Evolutionary conservation across 2,888 invertebrate genomes (phyloP).

Genomic region (Synanthedon vespiformis): DNA sequence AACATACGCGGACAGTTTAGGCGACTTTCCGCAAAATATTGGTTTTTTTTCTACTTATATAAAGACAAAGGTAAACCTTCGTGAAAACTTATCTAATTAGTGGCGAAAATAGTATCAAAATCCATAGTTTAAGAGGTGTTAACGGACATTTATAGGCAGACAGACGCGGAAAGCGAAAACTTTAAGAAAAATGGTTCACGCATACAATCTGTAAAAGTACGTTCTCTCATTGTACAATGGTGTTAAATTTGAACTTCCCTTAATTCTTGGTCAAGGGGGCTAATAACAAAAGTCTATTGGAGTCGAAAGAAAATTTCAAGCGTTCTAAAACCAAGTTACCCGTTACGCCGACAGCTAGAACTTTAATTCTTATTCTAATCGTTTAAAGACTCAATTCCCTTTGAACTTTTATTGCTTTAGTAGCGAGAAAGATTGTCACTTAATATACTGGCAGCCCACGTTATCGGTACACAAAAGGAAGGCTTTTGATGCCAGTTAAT

Average conservation of each 20-base stretch:
- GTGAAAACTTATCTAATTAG: no score
- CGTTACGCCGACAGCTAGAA: constrained; percentile 4
- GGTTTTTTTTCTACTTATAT: no score
- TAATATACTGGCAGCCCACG: constrained; percentile 9
- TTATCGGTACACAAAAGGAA: constrained; percentile 9
- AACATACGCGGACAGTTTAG: no score
- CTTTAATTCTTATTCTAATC: constrained; percentile 9
- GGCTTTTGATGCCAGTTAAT: constrained; percentile 31
- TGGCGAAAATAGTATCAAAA: no score
- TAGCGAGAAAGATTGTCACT: constrained; percentile 8
- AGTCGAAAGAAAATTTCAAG: constrained; percentile 2
- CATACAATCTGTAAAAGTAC: not conserved
- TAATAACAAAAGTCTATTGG: not conserved
- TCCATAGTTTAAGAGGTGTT: no score
- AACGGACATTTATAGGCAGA: no score
- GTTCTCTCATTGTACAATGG: not conserved
- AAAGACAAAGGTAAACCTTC: no score
- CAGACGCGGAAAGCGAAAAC: not conserved
- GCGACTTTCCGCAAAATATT: no score
- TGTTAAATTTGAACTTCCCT: constrained; percentile 1
- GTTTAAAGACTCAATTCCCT: not conserved
- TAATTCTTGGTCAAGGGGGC: not conserved
- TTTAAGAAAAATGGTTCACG: not conserved
- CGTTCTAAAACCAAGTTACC: not conserved
- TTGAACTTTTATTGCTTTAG: not conserved